phyloP scores from a whole-genome alignment of 1,140 invertebrate species.

The Papilio polyxenes region DNA sequence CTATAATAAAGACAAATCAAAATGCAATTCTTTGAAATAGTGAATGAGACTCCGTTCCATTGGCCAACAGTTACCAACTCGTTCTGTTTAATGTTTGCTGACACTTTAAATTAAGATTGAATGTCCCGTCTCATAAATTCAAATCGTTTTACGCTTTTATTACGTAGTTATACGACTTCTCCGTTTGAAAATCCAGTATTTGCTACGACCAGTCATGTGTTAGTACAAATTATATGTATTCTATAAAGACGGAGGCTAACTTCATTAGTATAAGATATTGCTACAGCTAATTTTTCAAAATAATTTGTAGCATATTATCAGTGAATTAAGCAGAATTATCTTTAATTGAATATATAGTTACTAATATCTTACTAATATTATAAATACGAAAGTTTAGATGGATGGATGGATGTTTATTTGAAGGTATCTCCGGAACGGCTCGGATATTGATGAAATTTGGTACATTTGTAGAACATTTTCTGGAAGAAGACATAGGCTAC shows the following conservation, averaged over 20 bases:
- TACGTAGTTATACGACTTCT: background rate
- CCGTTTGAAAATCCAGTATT: background rate
- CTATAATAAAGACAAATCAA: background rate
- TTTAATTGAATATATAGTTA: too few species aligned
- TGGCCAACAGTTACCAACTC: background rate
- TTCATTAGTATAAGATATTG: background rate
- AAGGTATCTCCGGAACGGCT: too few species aligned
- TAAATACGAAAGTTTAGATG: background rate
- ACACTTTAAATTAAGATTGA: slow-evolving; percentile 18
- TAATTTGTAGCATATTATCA: background rate
- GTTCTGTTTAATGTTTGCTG: background rate
- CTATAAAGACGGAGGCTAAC: background rate
- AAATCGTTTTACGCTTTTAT: slow-evolving; percentile 8
- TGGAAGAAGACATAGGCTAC: too few species aligned
- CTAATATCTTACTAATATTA: background rate
- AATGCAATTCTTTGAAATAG: background rate
- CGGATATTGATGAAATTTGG: too few species aligned
- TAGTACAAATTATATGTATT: background rate
- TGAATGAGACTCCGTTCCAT: background rate
- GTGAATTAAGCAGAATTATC: background rate
- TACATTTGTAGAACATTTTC: too few species aligned
- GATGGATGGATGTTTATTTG: too few species aligned
- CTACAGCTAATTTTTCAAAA: background rate
- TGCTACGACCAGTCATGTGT: background rate
- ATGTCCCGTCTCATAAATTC: background rate